A percentile compares a stretch with the other conserved stretches of the same genome.
Conservation (phyloP, 2,797 vertebrate species). For the Brachyrhaphis roseni region DNA sequence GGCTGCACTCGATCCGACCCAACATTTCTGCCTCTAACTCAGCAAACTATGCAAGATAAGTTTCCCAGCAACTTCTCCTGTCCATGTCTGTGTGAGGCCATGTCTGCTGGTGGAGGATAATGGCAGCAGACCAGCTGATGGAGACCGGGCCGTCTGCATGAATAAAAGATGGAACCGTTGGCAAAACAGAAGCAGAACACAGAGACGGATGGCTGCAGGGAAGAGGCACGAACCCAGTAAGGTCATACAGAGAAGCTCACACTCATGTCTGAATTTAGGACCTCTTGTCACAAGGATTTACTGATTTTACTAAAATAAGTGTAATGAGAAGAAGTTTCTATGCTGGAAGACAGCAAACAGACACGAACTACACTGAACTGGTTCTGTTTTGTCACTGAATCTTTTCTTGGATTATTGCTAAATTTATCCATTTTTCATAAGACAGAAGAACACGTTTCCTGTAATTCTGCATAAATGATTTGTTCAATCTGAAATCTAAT, state of each 20-base stretch:
- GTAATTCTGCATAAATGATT: not conserved
- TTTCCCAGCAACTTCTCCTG: not conserved
- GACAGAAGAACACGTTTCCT: not conserved
- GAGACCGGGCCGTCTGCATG: slow-evolving; percentile 12
- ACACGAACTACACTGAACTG: not conserved
- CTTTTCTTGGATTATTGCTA: not conserved
- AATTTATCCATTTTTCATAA: not conserved
- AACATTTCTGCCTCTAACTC: not conserved
- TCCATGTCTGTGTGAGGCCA: too few relatives aligned
- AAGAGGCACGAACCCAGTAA: not conserved
- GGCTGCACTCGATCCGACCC: not conserved
- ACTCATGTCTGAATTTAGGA: not conserved
- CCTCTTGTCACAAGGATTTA: not conserved
- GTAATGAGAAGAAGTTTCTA: not conserved
- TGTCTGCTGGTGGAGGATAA: slow-evolving; percentile 10
- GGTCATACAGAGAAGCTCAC: not conserved
- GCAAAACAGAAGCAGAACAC: not conserved
- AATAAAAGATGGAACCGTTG: slow-evolving; percentile 37
- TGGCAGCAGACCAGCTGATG: slow-evolving; percentile 16
- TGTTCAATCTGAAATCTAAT: not conserved
- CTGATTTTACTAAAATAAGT: not conserved
- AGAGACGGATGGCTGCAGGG: slow-evolving; percentile 7
- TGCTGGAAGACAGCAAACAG: not conserved
- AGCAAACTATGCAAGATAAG: slow-evolving; percentile 5
- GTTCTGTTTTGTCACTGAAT: not conserved